These are phyloP conservation scores for Plutella xylostella DNA, from an alignment of 2,888 invertebrate species.

Conservation along the genomic window DNA sequence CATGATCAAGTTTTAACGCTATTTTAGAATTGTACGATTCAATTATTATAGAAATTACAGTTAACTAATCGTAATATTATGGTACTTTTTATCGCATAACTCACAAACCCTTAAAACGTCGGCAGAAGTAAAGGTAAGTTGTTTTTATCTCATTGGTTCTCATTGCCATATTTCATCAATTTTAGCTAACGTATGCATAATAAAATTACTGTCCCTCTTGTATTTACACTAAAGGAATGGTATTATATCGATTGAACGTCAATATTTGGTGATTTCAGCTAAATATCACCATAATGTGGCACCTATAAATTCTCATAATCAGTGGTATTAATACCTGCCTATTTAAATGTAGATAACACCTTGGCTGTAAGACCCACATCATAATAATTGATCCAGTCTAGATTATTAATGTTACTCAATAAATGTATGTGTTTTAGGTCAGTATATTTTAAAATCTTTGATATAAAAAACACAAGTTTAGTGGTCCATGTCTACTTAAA, in stretches of 20 bases:
- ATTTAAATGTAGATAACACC: background rate
- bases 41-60: background rate
- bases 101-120: background rate
- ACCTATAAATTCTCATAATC: background rate
- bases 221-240: background rate
- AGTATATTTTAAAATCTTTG: too few species aligned
- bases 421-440: too few species aligned
- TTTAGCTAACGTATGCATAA: constrained; percentile 39
- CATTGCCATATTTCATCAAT: constrained; percentile 62
- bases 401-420: too few species aligned
- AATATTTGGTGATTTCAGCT: background rate
- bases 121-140: constrained; percentile 1
- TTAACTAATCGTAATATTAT: background rate
- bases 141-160: constrained; percentile 1
- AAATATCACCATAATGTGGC: constrained; percentile 3
- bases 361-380: too few species aligned
- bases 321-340: constrained; percentile 1
- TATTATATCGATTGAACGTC: background rate
- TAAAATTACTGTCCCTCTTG: background rate
- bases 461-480: too few species aligned
- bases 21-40: background rate
- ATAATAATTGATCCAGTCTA: too few species aligned
- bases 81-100: background rate
- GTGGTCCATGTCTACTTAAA: too few species aligned
- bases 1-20: constrained; percentile 4